Evolutionary conservation across 2,888 invertebrate genomes (phyloP).

Genomic region (Andrena minutula): DNA sequence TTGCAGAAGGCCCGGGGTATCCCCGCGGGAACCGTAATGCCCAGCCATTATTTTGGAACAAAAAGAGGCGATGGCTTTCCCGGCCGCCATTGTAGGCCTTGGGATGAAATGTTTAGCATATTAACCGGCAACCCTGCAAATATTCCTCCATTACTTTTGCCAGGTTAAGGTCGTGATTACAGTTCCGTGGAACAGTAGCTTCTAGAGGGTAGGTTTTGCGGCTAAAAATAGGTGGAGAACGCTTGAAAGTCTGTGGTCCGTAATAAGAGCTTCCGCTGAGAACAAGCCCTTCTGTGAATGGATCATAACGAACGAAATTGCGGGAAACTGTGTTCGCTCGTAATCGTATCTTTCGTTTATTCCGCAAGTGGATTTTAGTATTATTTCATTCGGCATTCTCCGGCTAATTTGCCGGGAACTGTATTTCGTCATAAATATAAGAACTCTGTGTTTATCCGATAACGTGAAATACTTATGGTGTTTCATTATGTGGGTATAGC

Average conservation of each 20-base stretch:
- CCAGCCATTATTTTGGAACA: constrained; percentile 76
- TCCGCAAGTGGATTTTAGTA: neutral
- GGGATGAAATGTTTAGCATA: constrained; percentile 79
- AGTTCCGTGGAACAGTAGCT: constrained; percentile 48
- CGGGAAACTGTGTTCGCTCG: constrained; percentile 7
- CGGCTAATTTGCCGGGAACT: neutral
- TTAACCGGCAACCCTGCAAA: constrained; percentile 66
- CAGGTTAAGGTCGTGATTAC: constrained; percentile 69
- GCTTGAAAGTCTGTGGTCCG: constrained; percentile 46
- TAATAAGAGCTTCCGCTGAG: constrained; percentile 42
- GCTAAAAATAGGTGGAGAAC: constrained; percentile 47
- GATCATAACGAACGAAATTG: constrained; percentile 43
- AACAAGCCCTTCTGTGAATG: constrained; percentile 26
- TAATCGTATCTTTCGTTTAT: constrained; percentile 15
- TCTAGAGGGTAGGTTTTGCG: constrained; percentile 29
- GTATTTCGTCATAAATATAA: neutral
- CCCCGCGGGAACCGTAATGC: constrained; percentile 76
- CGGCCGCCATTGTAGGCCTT: constrained; percentile 66
- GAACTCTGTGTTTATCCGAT: neutral
- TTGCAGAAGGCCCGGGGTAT: constrained; percentile 65
- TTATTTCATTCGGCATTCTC: neutral
- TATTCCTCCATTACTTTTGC: constrained; percentile 61
- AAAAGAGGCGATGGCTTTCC: constrained; percentile 72
- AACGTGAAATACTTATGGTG: no score
- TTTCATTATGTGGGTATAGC: no score